Base-by-base conservation (phyloP, 2,888 invertebrate genomes). In the Hymenopus coronatus region DNA sequence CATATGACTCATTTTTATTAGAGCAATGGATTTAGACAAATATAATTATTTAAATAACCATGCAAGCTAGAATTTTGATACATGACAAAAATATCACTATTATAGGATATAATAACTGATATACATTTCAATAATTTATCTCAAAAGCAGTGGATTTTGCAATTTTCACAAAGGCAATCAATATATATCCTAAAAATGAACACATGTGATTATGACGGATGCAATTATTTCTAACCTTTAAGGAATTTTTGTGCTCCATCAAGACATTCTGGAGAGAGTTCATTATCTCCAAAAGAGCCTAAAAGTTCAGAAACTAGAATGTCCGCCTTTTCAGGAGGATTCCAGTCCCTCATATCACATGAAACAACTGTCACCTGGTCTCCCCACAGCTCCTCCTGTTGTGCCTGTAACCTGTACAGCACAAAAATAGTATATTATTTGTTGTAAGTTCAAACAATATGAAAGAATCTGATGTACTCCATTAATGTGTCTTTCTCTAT, bases 281-380 rank as follows among this genome's bases (percentile, higher is more conserved):
- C 99, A 93, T 99, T 99, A 93, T 99, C 99, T 28, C 99, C 99
- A 94, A 99, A 99, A 2, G 99, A 99, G 0, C 98, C 99, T 88
- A 99, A 94, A 84, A 99, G 94, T 94, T 99, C 99, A 0, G 99
- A 99, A 40, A 99, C 97, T 88, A 99, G 94, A 91, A 99, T 98
- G 93, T 99, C 99, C 0, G 99, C 99, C 92, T 97, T 96, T 91
- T 98, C 97, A 0, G 97, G 95, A 0, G 98, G 96, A 88, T 95
- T 94, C 93, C 97, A 96, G 70, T 96, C 95, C 90, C 98, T 94
- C 98, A 98, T 98, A 93, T 98, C 98, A 89, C 96, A 96, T 3
- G 97, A 96, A 83, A 98, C 95, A 3, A 98, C 96, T 3, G 95
- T 96, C 0, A 98, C 97, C 91, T 95, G 94, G 88, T 96, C 95